Percentiles rank a stretch among this genome's conserved stretches.
These are phyloP conservation scores for Limenitis camilla DNA, from an alignment of 2,888 invertebrate genomes.

Conservation along the genomic window DNA sequence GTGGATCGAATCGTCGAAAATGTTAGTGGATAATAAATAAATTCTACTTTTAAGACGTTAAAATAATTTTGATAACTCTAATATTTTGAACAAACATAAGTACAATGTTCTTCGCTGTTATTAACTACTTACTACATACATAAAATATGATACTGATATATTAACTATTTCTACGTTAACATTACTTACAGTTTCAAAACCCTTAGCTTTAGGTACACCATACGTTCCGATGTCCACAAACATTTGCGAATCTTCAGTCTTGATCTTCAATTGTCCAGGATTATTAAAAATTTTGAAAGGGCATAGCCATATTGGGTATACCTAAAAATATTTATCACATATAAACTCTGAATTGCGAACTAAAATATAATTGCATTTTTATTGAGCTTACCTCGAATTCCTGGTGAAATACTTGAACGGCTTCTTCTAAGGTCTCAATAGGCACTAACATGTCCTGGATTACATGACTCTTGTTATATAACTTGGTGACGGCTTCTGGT, in stretches of 20 bases:
- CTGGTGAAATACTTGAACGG: conserved; percentile 78
- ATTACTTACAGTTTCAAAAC: conserved; percentile 73
- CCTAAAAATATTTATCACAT: conserved; percentile 54
- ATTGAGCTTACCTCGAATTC: conserved; percentile 80
- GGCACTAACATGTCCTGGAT: conserved; percentile 90
- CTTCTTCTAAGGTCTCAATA: conserved; percentile 71
- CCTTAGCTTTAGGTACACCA: conserved; percentile 79
- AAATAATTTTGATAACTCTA: too few species aligned
- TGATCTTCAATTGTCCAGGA: conserved; percentile 82
- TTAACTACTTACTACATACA: too few species aligned
- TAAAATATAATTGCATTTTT: too few species aligned
- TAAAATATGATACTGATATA: not conserved
- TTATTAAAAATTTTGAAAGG: conserved; percentile 81
- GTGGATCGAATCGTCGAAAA: too few species aligned
- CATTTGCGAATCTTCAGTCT: conserved; percentile 67
- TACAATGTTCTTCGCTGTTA: too few species aligned
- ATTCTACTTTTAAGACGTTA: too few species aligned
- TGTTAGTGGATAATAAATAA: too few species aligned
- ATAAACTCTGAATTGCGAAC: too few species aligned
- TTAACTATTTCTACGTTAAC: not conserved
- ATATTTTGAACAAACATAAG: too few species aligned
- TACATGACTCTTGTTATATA: conserved; percentile 85
- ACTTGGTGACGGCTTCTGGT: conserved; percentile 77
- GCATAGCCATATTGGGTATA: conserved; percentile 89
- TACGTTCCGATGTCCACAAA: conserved; percentile 89